Base-by-base conservation (phyloP, 2,888 invertebrate genomes). In the Anthoptus insignis region DNA sequence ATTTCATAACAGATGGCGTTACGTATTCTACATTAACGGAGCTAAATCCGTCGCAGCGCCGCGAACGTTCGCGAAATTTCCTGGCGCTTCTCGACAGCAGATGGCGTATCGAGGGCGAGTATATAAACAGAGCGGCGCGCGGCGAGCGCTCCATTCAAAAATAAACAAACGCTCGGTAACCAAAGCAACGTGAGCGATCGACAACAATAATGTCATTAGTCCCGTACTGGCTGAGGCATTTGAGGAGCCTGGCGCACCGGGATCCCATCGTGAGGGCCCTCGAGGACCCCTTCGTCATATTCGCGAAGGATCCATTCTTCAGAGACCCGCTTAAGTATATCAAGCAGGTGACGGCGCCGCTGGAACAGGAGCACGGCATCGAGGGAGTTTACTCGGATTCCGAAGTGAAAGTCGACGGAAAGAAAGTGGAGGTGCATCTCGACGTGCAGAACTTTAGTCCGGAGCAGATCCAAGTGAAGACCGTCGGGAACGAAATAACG, bases 401-500 rank as follows among this genome's bases (percentile, higher is more conserved):
- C 0, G 94, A 93, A 65, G 87, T 96, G 5, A 91, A 94, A 66
- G 84, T 91, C 19, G 95, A 95, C 77, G 94, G 95, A n/a, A 95
- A 96, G 75, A 95, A 95, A 66, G 96, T 96, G 70, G 95, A 96
- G 79, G 96, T 96, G 9, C 95, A 95, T 71, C 86, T 97, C 75
- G 97, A 97, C 79, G 97, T 97, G 0, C 95, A 96, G 76, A 96
- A 97, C 74, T 97, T 97, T 77, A 89, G 94, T n/a, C 97, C 97
- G 0, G 95, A 96, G 14, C 97, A 97, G 83, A 95, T 98, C 37
- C 93, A 94, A 8, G 97, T 97, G 19, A 97, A 97, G 83, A 97
- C 96, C 0, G 93, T 96, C 0, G 97, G 97, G 7, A 95, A 96
- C 70, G 94, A 94, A 60, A 94, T 97, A 22, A 94, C 95, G 57